A percentile compares a stretch with the other conserved stretches of the same genome.
These are phyloP conservation scores for Galeopterus variegatus DNA, from an alignment of 2,113 vertebrate genomes.

Conservation along the genomic window DNA sequence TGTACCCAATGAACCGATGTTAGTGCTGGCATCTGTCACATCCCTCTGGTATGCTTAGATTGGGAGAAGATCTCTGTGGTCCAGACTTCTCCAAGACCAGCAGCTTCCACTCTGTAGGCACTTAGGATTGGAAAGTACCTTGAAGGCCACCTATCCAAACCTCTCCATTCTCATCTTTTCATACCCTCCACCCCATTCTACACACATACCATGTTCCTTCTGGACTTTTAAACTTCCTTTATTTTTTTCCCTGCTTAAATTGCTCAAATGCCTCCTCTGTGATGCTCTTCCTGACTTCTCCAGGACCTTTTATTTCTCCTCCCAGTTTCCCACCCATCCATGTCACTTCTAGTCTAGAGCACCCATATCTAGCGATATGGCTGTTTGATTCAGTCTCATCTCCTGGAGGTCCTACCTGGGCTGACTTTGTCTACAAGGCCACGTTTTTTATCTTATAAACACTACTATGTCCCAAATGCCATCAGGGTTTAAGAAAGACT, in stretches of 20 bases:
- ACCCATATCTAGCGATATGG: conserved; percentile 1
- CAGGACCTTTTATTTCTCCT: background rate
- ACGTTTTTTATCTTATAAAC: conserved; percentile 35
- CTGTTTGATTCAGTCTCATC: conserved; percentile 15
- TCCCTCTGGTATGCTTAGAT: conserved; percentile 67
- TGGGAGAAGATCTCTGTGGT: conserved; percentile 75
- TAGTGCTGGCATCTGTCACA: conserved; percentile 65
- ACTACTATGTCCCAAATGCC: background rate
- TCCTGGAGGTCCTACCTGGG: conserved; percentile 30
- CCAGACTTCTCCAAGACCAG: conserved; percentile 75
- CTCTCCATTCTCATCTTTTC: conserved; percentile 62
- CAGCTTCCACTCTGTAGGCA: conserved; percentile 72
- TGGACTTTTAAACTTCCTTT: conserved; percentile 58
- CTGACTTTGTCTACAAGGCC: background rate
- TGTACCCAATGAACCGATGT: conserved; percentile 56
- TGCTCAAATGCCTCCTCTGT: conserved; percentile 30
- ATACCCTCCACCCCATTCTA: conserved; percentile 2
- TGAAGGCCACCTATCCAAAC: conserved; percentile 73
- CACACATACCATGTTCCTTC: conserved; percentile 49
- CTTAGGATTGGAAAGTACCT: conserved; percentile 75
- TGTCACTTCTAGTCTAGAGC: conserved; percentile 26
- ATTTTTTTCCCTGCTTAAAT: conserved; percentile 32
- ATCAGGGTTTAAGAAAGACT: conserved; percentile 61
- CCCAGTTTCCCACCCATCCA: conserved; percentile 15
- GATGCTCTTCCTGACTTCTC: conserved; percentile 40